A percentile compares a stretch with the other conserved stretches of the same genome.
Evolutionary conservation across 2,113 vertebrate genomes (phyloP).

Genomic region (Butastur rufipennis): DNA sequence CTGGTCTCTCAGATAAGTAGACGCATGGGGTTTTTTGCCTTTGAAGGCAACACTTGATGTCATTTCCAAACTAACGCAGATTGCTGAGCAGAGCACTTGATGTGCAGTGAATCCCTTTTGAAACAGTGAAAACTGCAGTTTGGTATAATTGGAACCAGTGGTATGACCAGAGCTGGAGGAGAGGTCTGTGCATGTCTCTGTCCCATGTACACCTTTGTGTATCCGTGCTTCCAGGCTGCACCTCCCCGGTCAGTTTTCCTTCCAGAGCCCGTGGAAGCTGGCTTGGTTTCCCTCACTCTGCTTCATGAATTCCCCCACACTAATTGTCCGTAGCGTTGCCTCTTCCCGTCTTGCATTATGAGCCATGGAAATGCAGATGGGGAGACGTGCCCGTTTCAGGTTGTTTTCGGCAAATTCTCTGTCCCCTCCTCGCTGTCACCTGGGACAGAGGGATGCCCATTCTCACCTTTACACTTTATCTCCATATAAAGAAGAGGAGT

Average conservation of each 20-base stretch:
- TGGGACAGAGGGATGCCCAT: neutral
- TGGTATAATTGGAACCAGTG: neutral
- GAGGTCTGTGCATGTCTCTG: fast-evolving
- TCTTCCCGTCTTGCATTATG: neutral
- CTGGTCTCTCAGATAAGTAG: neutral
- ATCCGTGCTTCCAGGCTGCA: neutral
- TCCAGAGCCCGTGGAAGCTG: neutral
- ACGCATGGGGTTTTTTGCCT: neutral
- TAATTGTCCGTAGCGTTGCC: neutral
- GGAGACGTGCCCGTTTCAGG: fast-evolving
- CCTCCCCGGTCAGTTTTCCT: neutral
- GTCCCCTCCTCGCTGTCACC: neutral
- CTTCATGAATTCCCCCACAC: neutral
- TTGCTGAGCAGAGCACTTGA: neutral
- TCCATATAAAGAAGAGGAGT: neutral
- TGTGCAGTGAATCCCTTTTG: neutral
- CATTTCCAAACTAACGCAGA: neutral
- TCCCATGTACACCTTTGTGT: fast-evolving
- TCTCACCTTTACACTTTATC: neutral
- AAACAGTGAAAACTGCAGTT: neutral
- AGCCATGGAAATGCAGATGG: fast-evolving
- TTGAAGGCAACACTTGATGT: neutral
- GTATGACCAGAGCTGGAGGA: neutral
- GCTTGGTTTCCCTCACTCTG: fast-evolving
- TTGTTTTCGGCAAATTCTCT: neutral